Conservation (phyloP, 2,797 vertebrate species). For the Scomberomorus guttatus region DNA sequence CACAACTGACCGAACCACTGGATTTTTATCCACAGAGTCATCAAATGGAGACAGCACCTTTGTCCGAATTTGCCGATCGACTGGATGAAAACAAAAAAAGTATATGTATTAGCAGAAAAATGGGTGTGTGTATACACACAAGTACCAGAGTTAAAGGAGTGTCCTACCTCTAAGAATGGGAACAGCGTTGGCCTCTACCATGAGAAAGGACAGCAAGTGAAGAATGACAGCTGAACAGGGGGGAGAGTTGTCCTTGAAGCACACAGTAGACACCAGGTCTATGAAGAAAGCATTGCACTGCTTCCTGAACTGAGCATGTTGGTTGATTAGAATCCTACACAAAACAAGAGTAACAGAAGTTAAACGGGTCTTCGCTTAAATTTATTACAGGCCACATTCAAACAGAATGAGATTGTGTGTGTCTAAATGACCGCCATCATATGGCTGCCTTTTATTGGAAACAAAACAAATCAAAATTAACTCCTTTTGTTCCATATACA, state of each 20-base stretch:
- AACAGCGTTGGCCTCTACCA: conserved; percentile 77
- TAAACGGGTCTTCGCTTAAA: not conserved
- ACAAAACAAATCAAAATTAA: not conserved
- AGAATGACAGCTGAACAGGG: conserved; percentile 86
- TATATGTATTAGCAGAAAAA: not conserved
- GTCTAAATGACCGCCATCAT: not conserved
- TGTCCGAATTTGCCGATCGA: conserved; percentile 76
- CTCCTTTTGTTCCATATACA: not conserved
- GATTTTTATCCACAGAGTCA: conserved; percentile 93
- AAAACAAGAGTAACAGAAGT: conserved; percentile 26
- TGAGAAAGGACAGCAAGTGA: conserved; percentile 89
- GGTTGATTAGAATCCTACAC: conserved; percentile 83
- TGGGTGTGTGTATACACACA: not conserved
- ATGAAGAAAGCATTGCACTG: conserved; percentile 94
- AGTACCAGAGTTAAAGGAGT: not conserved
- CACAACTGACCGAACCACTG: conserved; percentile 93
- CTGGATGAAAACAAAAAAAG: conserved; percentile 64
- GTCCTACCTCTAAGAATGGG: conserved; percentile 68
- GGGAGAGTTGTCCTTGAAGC: conserved; percentile 94
- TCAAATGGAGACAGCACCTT: conserved; percentile 94
- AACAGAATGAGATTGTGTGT: not conserved
- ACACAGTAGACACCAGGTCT: conserved; percentile 92
- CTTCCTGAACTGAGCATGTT: conserved; percentile 88
- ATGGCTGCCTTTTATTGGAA: not conserved
- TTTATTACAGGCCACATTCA: not conserved